Evolutionary conservation across 2,113 vertebrate genomes (phyloP).

Genomic region (Ciconia stormi): DNA sequence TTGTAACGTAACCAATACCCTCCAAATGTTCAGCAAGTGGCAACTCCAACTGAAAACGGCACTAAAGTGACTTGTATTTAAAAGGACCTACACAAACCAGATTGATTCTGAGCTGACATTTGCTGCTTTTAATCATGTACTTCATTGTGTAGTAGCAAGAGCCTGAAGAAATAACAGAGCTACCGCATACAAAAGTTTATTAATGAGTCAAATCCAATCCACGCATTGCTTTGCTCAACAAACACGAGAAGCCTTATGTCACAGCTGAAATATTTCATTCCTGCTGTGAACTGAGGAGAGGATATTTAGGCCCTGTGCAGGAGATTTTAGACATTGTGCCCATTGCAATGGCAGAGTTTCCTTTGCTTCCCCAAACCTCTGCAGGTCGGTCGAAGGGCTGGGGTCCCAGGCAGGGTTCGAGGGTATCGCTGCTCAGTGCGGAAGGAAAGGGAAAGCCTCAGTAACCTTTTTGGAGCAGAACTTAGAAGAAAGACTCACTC

Average conservation of each 20-base stretch:
- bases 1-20: background rate
- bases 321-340: background rate
- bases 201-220: background rate
- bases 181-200: background rate
- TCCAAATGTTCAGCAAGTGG: conserved; percentile 2
- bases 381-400: background rate
- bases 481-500: background rate
- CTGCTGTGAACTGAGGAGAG: background rate
- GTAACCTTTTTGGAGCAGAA: background rate
- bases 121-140: background rate
- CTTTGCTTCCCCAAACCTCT: background rate
- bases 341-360: background rate
- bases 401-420: background rate
- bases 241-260: background rate
- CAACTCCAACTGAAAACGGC: background rate
- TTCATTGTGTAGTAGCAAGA: background rate
- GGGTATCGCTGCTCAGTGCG: fast-evolving
- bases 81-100: background rate
- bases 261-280: background rate
- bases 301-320: background rate
- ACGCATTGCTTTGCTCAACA: background rate
- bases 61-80: background rate
- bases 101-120: background rate
- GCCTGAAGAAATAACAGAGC: background rate
- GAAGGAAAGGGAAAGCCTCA: background rate